phyloP scores from a whole-genome alignment of 1,140 invertebrate genomes.

The Drosophila neocordata region DNA sequence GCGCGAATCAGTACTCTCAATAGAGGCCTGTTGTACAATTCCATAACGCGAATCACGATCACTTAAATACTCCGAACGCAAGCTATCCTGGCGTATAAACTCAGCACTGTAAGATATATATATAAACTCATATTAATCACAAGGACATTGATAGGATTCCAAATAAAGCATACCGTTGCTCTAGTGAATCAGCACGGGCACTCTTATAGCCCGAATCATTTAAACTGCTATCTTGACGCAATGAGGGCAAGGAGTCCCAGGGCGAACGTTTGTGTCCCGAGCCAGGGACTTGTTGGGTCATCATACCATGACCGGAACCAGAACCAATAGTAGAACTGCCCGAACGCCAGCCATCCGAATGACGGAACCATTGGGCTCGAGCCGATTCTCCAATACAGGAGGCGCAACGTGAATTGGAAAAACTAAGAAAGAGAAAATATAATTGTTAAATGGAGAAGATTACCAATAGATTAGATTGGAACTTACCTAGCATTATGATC shows the following conservation, averaged over 20 bases:
- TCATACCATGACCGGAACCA: slow-evolving; percentile 82
- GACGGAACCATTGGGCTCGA: slow-evolving; percentile 92
- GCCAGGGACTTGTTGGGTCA: slow-evolving; percentile 75
- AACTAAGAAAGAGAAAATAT: slow-evolving; percentile 70
- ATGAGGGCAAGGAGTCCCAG: slow-evolving; percentile 92
- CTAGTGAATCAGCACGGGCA: slow-evolving; percentile 92
- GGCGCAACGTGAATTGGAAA: slow-evolving; percentile 87
- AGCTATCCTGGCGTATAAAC: slow-evolving; percentile 94
- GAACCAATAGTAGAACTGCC: slow-evolving; percentile 89
- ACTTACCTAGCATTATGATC: slow-evolving; percentile 91
- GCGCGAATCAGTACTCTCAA: slow-evolving; percentile 95
- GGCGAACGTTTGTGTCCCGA: slow-evolving; percentile 88
- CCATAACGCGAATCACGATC: slow-evolving; percentile 93
- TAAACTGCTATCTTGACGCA: slow-evolving; percentile 91
- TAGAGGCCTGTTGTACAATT: slow-evolving; percentile 95
- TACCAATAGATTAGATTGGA: neutral
- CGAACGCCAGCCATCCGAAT: slow-evolving; percentile 93
- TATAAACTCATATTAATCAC: neutral
- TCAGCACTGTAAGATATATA: slow-evolving; percentile 86
- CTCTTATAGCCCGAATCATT: slow-evolving; percentile 94
- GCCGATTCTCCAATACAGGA: slow-evolving; percentile 93
- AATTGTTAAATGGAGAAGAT: neutral
- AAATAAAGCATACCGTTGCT: slow-evolving; percentile 87
- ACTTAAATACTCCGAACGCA: slow-evolving; percentile 94
- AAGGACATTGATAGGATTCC: neutral